Evolutionary conservation across 2,888 invertebrate species (phyloP), one percentile per base, ranked within the genome.

Genomic region (Campoplex nolae): DNA sequence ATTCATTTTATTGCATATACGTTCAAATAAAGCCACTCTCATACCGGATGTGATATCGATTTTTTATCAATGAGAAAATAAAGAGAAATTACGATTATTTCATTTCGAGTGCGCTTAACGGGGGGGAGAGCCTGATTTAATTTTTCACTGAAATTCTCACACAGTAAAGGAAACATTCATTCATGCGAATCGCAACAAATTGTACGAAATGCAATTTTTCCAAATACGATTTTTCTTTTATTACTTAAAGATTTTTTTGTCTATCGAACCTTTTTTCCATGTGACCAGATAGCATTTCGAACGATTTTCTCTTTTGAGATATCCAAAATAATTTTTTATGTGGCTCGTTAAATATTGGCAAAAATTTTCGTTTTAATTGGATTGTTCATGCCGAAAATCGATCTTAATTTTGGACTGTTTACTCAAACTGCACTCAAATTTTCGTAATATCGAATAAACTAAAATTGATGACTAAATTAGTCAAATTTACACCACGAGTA

Each of bases 1-100:
- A 90, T 90, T 92, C 87, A 88, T 89, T 90, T 90, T 91, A 90
- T 90, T 91, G 90, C 90, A 89, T 79, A 79, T 88, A 89, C 88
- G 89, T 90, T 91, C 88, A 88, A 90, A 90, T 90, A 88, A 88
- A 90, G 83, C 88, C 89, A 89, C 88, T 89, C 88, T 90, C 89
- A 88, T 89, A 89, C 89, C 90, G 88, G 81, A 89, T 89, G 85
- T 87, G 88, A 88, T 88, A 89, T 86, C 88, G 87, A 23, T 7
- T 70, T 70, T 88, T 90, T 87, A 84, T 85, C 86, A 87, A 84
- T 70, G 42, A 86, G 65, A 62, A 84, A 85, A 81, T 73, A 70
- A 76, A 89, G 71, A 79, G 71, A 6, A 62, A 84, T 45, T 2
- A 45, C 45, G 45, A 45, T 11, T 45, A 45, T 45, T 45, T 45